Conservation (phyloP, 2,888 invertebrate species). For the Frankliniella intonsa region DNA sequence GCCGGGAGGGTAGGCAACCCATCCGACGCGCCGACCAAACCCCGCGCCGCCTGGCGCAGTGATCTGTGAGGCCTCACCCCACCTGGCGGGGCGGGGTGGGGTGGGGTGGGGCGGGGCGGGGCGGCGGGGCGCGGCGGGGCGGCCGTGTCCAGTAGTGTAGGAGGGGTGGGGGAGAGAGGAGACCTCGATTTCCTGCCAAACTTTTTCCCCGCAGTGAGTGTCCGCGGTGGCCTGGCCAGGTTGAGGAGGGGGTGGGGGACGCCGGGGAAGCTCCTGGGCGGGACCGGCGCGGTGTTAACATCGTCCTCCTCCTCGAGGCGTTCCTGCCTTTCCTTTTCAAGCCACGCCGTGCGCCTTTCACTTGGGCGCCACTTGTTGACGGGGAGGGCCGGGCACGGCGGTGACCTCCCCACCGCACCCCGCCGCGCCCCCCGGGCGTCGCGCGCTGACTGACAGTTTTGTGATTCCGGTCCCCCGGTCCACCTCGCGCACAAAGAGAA, state of each 20-base stretch:
- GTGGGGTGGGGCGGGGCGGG: background rate
- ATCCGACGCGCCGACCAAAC: background rate
- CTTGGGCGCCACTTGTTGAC: background rate
- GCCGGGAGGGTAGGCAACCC: conserved; percentile 13
- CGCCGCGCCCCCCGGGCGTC: background rate
- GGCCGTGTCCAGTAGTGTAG: background rate
- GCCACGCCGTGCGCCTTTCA: background rate
- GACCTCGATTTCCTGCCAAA: conserved; percentile 14
- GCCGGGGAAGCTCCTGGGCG: too few species aligned
- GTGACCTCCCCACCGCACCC: background rate
- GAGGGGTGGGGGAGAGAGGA: background rate
- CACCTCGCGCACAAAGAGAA: background rate
- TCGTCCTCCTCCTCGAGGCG: too few species aligned
- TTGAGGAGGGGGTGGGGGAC: background rate
- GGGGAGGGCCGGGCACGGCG: background rate
- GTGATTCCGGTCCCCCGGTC: background rate
- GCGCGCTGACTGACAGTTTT: conserved; percentile 9
- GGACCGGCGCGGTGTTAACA: too few species aligned
- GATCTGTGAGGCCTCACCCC: background rate
- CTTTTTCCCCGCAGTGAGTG: conserved; percentile 2
- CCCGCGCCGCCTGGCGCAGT: background rate
- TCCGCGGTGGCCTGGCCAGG: background rate
- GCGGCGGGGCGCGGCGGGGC: background rate
- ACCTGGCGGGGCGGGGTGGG: background rate
- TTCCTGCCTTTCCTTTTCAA: background rate